phyloP scores from a whole-genome alignment of 2,797 vertebrate species.

The Capromys pilorides region DNA sequence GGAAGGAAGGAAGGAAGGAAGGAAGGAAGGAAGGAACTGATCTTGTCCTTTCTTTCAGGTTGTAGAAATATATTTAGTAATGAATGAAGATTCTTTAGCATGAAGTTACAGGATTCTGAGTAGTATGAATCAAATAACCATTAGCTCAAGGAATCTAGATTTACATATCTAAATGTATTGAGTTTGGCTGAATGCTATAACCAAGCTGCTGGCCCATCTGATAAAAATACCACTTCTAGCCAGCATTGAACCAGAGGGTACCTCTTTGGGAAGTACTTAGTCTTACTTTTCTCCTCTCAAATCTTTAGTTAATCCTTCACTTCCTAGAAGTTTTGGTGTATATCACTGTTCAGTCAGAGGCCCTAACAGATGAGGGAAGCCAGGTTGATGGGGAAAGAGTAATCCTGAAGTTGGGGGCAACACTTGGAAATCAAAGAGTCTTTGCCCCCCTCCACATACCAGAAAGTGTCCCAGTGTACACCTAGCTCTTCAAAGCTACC shows the following conservation, averaged over 20 bases:
- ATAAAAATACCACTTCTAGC: background rate
- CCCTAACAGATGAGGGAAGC: background rate
- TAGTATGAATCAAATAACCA: background rate
- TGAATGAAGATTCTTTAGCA: background rate
- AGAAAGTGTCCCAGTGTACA: background rate
- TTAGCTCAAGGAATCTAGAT: background rate
- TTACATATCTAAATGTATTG: background rate
- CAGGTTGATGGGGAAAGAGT: background rate
- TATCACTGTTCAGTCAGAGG: background rate
- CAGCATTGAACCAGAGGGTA: too few relatives aligned
- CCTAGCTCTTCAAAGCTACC: background rate
- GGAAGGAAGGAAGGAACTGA: background rate
- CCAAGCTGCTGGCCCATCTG: background rate
- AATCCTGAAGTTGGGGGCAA: background rate
- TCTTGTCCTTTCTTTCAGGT: background rate
- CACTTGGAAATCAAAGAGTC: background rate
- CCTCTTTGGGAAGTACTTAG: background rate
- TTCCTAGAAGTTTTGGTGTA: background rate
- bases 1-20: too few relatives aligned
- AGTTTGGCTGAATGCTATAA: background rate
- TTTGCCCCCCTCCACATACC: background rate
- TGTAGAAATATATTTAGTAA: slow-evolving; percentile 30
- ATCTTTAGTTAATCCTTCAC: background rate
- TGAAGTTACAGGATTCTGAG: slow-evolving; percentile 5
- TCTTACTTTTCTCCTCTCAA: background rate